These are phyloP conservation scores for Sylvilagus bachmani DNA, from an alignment of 2,113 vertebrate genomes.

Conservation along the genomic window DNA sequence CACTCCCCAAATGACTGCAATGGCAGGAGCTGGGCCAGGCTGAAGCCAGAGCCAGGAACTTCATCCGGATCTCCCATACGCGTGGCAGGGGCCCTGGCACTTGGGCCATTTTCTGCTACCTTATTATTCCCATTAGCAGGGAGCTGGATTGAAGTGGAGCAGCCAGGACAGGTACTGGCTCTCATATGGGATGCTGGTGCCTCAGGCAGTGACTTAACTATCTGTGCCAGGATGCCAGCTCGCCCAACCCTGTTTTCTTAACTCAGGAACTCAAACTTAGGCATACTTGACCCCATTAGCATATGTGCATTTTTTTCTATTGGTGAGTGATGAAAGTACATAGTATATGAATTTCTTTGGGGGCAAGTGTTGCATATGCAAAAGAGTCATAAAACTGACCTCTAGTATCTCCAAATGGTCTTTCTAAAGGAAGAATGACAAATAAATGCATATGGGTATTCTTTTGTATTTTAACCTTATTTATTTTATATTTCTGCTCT, in stretches of 20 bases:
- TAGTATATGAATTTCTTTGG: background rate
- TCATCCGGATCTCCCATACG: no score
- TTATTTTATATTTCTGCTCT: slow-evolving; percentile 25
- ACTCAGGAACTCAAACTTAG: slow-evolving; percentile 26
- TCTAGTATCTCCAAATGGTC: background rate
- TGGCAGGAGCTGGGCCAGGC: no score
- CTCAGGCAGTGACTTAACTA: no score
- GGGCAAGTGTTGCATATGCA: slow-evolving; percentile 28
- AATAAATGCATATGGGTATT: background rate
- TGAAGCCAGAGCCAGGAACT: no score
- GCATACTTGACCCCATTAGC: background rate
- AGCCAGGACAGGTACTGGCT: no score
- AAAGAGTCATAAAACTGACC: background rate
- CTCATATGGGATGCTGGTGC: no score
- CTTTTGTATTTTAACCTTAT: slow-evolving; percentile 16
- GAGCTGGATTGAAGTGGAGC: no score
- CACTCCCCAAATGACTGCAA: no score
- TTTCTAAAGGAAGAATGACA: slow-evolving; percentile 22
- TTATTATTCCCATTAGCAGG: no score
- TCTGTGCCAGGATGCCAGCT: no score
- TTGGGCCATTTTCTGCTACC: no score
- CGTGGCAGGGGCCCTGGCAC: no score
- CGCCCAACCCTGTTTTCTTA: background rate
- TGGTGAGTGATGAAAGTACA: background rate
- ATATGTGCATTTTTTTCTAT: background rate